Evolutionary conservation across 2,797 vertebrate species (phyloP), one percentile per base, ranked within the genome.

Genomic region (Brotogeris chrysoptera): DNA sequence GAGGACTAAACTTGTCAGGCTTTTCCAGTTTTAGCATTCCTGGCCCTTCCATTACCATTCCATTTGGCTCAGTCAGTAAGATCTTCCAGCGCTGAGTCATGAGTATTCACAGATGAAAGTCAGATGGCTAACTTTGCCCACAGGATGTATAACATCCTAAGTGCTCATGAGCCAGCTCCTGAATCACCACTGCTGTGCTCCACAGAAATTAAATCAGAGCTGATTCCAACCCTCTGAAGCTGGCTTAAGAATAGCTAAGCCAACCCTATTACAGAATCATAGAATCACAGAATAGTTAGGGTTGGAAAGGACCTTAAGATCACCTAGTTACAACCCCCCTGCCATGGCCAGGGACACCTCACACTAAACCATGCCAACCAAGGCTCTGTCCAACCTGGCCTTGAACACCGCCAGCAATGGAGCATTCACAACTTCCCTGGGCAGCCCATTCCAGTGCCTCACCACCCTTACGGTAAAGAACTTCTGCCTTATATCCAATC

Each of bases 21-120:
- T 94, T 84, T 91, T 95, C 74, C 44, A 87, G 80, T 77, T 92
- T 63, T 38, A 87, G 47, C 68, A 77, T 68, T 95, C 74, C 70
- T 84, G 80, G 27, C n/a, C n/a, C 64, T 80, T 87, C 60, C 61
- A 87, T 68, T 83, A 70, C 39, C 55, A 92, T 92, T 88, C 43
- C 68, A 80, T 66, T 65, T 83, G 20, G 8, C 71, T 81, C 90
- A 84, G 46, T 88, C 47, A 93, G 23, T 41, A 82, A 73, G 43
- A 77, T 85, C 43, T 89, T 79, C 34, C 27, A 32, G 53, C n/a
- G 32, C 3, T 94, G 55, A 92, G 89, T 92, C 61, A 80, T 28
- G 23, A 87, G 23, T 53, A 53, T 55, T 85, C 77, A 64, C 52
- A 96, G 55, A 92, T 82, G 34, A 55, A 94, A 90, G 70, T 69